Base-by-base conservation (phyloP, 2,797 vertebrate species). In the Sebastes cheni region DNA sequence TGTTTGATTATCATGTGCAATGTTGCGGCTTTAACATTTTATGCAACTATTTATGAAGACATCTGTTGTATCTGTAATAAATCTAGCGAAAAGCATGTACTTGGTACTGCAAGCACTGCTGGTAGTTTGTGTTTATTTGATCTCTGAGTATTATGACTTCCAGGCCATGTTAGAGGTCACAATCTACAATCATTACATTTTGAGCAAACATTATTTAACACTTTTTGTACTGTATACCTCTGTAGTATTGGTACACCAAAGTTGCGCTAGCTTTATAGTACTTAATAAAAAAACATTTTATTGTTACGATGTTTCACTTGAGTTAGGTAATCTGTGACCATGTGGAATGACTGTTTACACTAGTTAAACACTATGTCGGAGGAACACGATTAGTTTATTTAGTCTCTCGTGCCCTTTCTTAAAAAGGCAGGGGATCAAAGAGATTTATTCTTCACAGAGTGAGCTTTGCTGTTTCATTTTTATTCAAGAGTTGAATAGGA, bases 11-110 rank as follows among this genome's bases (percentile, higher is more conserved):
- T 96, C 96, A 98, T 97, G 98, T 99, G 98, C 98, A 99, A 99
- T 99, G 98, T 99, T 97, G 97, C 98, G 96, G 98, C 98, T 99
- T 99, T 97, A 98, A 97, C 97, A 97, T 99, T 98, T 99, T 98
- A 99, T 99, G 98, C 98, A 99, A 98, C 97, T 98, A 98, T 99
- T 99, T 98, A 99, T 98, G 97, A 98, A 97, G 96, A 97, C 97
- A 96, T 97, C 96, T 96, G 97, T 98, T 97, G 96, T 98, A 98
- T 95, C 97, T 98, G 97, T 98, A 98, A 98, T 98, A 97, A 99
- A 98, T 97, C 96, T 95, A 96, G 97, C 98, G 96, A 97, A 97
- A 98, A 97, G 97, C 97, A 97, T 94, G 97, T 96, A 94, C 96
- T 96, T 96, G 95, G 96, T 97, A 96, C 93, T 93, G 97, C 92